A percentile compares a stretch with the other conserved stretches of the same genome.
Conservation (phyloP, 2,797 vertebrate genomes). For the Paguma larvata region DNA sequence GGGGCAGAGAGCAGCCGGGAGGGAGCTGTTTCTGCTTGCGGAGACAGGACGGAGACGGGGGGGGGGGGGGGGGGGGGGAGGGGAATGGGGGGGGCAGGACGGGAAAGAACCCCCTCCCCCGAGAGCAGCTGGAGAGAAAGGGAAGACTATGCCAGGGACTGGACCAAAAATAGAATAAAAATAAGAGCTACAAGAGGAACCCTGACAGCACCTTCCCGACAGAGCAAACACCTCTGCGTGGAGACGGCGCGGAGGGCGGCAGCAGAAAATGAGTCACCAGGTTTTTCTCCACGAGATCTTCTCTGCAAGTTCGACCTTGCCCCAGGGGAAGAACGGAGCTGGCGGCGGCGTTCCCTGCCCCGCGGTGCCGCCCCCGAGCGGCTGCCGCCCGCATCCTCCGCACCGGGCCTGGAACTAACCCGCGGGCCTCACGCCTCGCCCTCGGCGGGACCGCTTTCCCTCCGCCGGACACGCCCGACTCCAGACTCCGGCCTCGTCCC, state of each 20-base stretch:
- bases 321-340: background rate
- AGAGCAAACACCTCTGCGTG: background rate
- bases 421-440: background rate
- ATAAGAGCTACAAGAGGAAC: background rate
- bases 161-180: too few relatives aligned
- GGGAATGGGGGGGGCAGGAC: too few relatives aligned
- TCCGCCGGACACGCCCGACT: background rate
- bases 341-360: too few relatives aligned
- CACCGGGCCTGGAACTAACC: background rate
- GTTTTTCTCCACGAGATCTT: background rate
- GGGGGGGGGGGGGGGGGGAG: too few relatives aligned
- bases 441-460: background rate
- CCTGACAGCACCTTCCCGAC: too few relatives aligned
- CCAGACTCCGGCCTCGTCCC: background rate
- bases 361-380: fast-evolving
- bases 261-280: background rate
- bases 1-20: too few relatives aligned
- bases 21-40: too few relatives aligned
- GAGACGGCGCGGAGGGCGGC: background rate
- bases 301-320: background rate
- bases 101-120: too few relatives aligned
- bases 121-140: too few relatives aligned
- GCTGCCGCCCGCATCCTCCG: background rate
- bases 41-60: too few relatives aligned
- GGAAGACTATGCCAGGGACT: too few relatives aligned